These are phyloP conservation scores for Morpho achilles DNA, from an alignment of 2,888 invertebrate species.

Conservation along the genomic window DNA sequence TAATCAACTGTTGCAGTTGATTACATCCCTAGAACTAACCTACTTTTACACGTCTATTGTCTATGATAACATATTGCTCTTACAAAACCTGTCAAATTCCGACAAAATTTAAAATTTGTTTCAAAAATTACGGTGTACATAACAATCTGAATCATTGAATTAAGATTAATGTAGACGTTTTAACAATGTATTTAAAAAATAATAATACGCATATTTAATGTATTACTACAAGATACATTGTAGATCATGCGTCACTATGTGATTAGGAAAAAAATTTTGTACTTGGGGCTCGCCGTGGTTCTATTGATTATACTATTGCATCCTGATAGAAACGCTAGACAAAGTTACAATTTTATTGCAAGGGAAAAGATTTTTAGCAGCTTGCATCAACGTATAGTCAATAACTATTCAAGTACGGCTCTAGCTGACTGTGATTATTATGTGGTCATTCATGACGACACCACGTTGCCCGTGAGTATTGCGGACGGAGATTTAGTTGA, in stretches of 20 bases:
- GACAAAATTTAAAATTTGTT: too few relatives aligned
- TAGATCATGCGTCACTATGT: conserved; percentile 44
- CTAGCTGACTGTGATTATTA: conserved; percentile 57
- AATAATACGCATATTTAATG: too few relatives aligned
- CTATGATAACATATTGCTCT: too few relatives aligned
- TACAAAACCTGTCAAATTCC: too few relatives aligned
- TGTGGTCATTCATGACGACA: conserved; percentile 54
- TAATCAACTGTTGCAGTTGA: too few relatives aligned
- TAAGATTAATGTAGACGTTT: too few relatives aligned
- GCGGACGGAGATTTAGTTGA: conserved; percentile 57
- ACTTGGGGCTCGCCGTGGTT: conserved; percentile 38
- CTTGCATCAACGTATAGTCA: conserved; percentile 54
- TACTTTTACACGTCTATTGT: too few relatives aligned
- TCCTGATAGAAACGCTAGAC: conserved; percentile 47
- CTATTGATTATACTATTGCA: conserved; percentile 52
- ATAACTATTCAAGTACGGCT: conserved; percentile 66
- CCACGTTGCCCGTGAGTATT: conserved; percentile 47
- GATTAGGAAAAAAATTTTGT: conserved; percentile 53
- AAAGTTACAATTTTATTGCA: conserved; percentile 66
- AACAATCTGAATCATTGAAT: too few relatives aligned
- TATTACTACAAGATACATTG: too few relatives aligned
- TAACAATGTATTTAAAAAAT: too few relatives aligned
- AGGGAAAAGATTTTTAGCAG: conserved; percentile 58
- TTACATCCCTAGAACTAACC: too few relatives aligned
- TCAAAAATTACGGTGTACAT: too few relatives aligned